Base-by-base conservation (phyloP, 2,888 invertebrate species). In the Tetragnatha montana region DNA sequence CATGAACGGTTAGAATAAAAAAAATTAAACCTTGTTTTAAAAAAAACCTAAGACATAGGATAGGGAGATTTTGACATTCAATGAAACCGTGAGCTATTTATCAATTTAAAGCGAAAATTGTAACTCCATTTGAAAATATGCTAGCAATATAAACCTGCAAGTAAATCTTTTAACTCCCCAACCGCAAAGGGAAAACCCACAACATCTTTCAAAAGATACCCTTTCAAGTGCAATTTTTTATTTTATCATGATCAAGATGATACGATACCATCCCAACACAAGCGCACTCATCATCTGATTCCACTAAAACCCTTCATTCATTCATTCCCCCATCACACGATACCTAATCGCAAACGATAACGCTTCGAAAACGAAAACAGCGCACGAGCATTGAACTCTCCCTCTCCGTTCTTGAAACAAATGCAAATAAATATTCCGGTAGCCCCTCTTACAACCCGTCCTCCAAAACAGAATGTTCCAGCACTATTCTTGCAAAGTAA, bases 361-460 rank as follows among this genome's bases (percentile, higher is more conserved):
- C 10, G 12, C 60, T 60, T 60, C 60, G 14, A 60, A 60, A 60
- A 60, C 60, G 60, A 60, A 60, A 60, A 60, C 60, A 60, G 17
- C 60, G 60, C 12, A 60, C 82, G 73, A 82, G n/a, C 73, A 51
- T 60, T 74, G 71, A 82, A 82, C 82, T 74, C 60, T 60, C 17
- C 51, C 22, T 74, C 60, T 35, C 35, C 35, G 35, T 35, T 35
- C 35, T 35, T 73, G 35, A 71, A 81, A 51, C 82, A 82, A 82
- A 82, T 51, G 82, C 73, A 73, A 82, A 82, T 82, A 82, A 82
- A 82, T 60, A 60, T 82, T 82, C 35, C 17, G 69, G 21, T 80
- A 80, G 80, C 35, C 14, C 73, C 21, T 51, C 50, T 51, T 78
- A 78, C 60, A 78, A 78, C 60, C 17, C 22, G 60, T 60, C 82